These are phyloP conservation scores for Barnardius zonarius DNA, from an alignment of 2,113 vertebrate species.

Conservation along the genomic window DNA sequence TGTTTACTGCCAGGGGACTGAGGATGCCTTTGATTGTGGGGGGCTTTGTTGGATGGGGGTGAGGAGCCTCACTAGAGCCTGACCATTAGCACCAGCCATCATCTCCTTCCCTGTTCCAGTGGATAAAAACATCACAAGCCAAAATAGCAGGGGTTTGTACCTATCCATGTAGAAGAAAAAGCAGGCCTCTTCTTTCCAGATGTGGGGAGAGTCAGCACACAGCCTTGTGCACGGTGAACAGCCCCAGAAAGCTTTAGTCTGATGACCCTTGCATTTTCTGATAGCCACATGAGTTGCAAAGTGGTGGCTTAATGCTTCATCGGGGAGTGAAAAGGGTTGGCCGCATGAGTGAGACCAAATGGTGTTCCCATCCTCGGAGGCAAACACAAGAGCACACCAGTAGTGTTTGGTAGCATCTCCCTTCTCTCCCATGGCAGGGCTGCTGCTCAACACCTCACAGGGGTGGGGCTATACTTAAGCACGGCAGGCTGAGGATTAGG, in stretches of 20 bases:
- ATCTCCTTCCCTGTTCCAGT: background rate
- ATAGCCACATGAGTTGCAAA: background rate
- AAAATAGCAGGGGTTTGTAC: background rate
- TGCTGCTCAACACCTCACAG: background rate
- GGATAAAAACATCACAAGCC: background rate
- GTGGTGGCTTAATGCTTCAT: background rate
- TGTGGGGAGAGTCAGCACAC: background rate
- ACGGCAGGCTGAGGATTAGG: background rate
- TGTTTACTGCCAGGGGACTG: background rate
- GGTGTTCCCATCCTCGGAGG: background rate
- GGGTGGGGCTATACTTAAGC: background rate
- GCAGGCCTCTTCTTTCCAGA: background rate
- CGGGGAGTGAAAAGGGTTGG: background rate
- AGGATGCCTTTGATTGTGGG: background rate
- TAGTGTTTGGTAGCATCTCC: background rate
- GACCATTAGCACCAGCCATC: background rate
- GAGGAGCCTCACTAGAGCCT: background rate
- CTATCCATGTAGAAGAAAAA: background rate
- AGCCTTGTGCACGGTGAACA: background rate
- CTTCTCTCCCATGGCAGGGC: background rate
- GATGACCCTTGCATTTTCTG: fast-evolving
- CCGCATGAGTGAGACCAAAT: fast-evolving
- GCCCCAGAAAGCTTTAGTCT: background rate
- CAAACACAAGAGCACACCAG: background rate
- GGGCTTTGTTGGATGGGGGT: background rate